Base-by-base conservation (phyloP, 2,888 invertebrate species). In the Athalia rosae region DNA sequence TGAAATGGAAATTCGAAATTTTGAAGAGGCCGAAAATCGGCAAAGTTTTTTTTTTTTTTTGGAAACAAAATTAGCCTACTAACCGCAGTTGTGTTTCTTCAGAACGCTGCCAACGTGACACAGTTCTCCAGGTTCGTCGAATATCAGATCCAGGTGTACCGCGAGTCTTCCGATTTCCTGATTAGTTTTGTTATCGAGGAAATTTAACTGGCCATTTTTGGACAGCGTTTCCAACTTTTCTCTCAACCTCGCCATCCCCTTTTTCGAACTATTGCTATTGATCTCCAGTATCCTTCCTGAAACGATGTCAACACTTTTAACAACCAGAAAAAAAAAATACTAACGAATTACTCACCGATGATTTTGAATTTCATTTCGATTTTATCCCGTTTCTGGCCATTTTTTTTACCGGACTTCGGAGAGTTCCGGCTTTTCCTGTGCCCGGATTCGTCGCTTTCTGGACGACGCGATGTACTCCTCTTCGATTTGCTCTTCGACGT, bases 61-160 rank as follows among this genome's bases (percentile, higher is more conserved):
- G n/a, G n/a, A n/a, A n/a, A n/a, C 45, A 9, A 4, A 28, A 56
- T 15, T 48, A 48, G 28, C 41, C 62, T 62, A 85, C 90, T 87
- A 89, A 94, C 94, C 92, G 86, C 94, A 94, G 82, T 90, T 88
- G 62, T 91, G 89, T 82, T 91, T 92, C 77, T 91, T 90, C 11
- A 91, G 86, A 3, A 93, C 88, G 81, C 91, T 92, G 15, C 94
- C 94, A 15, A 84, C 81, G 5, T 92, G 90, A 83, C 94, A 94
- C 11, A 87, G 77, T 48, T 84, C 83, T 5, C 81, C 79, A 9
- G 84, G 79, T 13, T 85, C 82, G n/a, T 82, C 76, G 50, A 88
- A 86, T n/a, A 86, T 69, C 0, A 84, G 79, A n/a, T 85, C 84
- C 5, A 88, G 78, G 80, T 87, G 86, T 11, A 87, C 66, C 0